phyloP scores from a whole-genome alignment of 2,888 invertebrate species.

The Catocala fraxini region DNA sequence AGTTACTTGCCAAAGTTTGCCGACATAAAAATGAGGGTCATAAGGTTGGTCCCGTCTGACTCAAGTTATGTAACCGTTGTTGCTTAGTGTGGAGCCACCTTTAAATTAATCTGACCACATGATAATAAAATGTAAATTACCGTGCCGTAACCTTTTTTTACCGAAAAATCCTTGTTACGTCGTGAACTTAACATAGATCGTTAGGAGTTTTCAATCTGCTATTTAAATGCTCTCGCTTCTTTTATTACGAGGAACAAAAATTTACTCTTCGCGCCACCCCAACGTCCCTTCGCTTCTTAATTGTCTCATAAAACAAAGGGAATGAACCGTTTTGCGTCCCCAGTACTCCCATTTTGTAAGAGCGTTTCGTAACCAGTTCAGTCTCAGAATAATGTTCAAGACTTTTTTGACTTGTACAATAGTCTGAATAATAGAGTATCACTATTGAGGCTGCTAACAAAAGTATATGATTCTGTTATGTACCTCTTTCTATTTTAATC shows the following conservation, averaged over 20 bases:
- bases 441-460: slow-evolving; percentile 2
- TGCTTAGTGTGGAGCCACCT: slow-evolving; percentile 38
- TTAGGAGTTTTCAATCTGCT: slow-evolving; percentile 73
- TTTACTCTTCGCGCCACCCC: slow-evolving; percentile 66
- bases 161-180: slow-evolving; percentile 53
- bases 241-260: slow-evolving; percentile 71
- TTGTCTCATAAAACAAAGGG: slow-evolving; percentile 79
- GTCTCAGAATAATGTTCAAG: slow-evolving; percentile 52
- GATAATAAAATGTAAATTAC: slow-evolving; percentile 56
- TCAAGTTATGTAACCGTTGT: slow-evolving; percentile 24
- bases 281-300: slow-evolving; percentile 70
- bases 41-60: slow-evolving; percentile 17
- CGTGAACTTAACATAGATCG: slow-evolving; percentile 67
- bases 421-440: slow-evolving; percentile 42
- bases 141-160: slow-evolving; percentile 51
- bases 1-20: not conserved
- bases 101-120: slow-evolving; percentile 52
- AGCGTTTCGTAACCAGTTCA: slow-evolving; percentile 59
- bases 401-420: slow-evolving; percentile 43
- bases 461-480: no score
- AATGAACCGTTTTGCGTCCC: slow-evolving; percentile 71
- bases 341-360: slow-evolving; percentile 59
- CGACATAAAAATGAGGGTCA: slow-evolving; percentile 13
- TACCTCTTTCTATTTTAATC: no score
- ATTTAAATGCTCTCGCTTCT: slow-evolving; percentile 70